Base-by-base conservation (phyloP, 1,140 invertebrate species). In the Andrena cerasifolii region DNA sequence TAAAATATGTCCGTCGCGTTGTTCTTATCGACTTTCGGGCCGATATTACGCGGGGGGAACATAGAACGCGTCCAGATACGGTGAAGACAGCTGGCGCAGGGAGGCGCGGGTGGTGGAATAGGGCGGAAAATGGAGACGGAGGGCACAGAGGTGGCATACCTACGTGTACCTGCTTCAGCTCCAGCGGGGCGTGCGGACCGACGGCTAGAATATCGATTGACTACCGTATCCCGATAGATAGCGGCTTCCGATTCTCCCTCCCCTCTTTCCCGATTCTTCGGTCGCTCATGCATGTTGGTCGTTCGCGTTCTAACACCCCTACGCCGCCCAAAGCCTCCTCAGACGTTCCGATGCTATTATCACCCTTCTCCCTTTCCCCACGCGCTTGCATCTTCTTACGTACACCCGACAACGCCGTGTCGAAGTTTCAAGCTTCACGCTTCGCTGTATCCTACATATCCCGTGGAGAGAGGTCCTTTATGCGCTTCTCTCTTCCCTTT, bases 131-230 rank as follows among this genome's bases (percentile, higher is more conserved):
- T 31, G 67, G 47, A 49, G 74, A 40, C 54, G 49, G 56, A 53
- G 62, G 74, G 47, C 74, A 62, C 45, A 36, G 53, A 58, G 31
- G 51, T 73, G 63, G 82, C 78, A 84, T 84, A 80, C 77, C 54
- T 80, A 84, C 54, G 78, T 73, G 68, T 77, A 80, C 73, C 73
- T 78, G 78, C 82, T 85, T 62, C 83, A 76, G 78, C 84, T 82
- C 58, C 49, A 53, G 58, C 70, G 74, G 78, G 65, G 47, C 70
- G 74, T 78, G 56, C 53, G 24, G 76, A 86, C 82, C 84, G 83
- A 85, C 71, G 83, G 76, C 24, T 68, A 65, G 84, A 85, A 82
- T 85, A 86, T 86, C 84, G 84, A 86, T 86, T 77, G 72, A 82
- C 72, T 80, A 54, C 59, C 83, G 47, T 74, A 79, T 79, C 58